A percentile compares a stretch with the other conserved stretches of the same genome.
Evolutionary conservation across 2,888 invertebrate genomes (phyloP).

Genomic region (Autographa pulchrina): DNA sequence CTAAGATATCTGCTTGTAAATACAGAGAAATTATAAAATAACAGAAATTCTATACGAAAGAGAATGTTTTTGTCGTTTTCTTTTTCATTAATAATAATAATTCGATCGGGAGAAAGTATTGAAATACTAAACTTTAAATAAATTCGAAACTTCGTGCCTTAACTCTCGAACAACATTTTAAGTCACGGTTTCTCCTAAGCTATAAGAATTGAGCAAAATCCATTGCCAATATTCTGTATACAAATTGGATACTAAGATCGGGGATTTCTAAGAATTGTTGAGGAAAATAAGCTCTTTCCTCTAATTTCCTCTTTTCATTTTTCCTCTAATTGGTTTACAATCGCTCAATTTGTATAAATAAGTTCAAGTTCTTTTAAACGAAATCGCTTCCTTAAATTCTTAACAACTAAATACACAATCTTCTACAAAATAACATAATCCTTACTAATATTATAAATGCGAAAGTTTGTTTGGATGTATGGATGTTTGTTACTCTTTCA

Average conservation of each 20-base stretch:
- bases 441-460: no score
- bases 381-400: neutral
- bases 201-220: neutral
- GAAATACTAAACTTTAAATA: neutral
- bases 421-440: neutral
- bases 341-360: neutral
- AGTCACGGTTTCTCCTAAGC: constrained; percentile 24
- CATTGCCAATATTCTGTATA: constrained; percentile 14
- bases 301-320: no score
- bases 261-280: neutral
- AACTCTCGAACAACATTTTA: constrained; percentile 16
- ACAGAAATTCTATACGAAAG: no score
- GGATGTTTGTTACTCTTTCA: no score
- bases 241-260: neutral
- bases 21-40: neutral
- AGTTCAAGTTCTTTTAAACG: neutral
- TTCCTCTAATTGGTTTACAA: neutral
- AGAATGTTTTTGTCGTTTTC: no score
- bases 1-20: neutral
- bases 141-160: constrained; percentile 4
- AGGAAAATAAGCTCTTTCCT: neutral
- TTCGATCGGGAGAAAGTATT: no score
- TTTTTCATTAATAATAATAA: no score
- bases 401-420: neutral
- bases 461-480: no score